Evolutionary conservation across 2,888 invertebrate genomes (phyloP), one percentile per base, ranked within the genome.

Genomic region (Epiblema foenella): DNA sequence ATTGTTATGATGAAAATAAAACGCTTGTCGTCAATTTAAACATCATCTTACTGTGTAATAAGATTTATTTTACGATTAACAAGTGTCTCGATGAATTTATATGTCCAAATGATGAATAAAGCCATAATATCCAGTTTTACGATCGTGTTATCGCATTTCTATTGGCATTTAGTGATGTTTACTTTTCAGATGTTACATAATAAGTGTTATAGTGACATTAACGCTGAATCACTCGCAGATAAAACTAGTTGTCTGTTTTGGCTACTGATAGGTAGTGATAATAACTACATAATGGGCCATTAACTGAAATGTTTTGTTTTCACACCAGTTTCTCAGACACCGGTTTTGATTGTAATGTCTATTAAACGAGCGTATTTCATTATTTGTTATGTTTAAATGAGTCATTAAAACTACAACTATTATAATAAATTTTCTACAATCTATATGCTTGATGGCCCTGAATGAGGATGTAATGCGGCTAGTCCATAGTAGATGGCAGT

Each of bases 1-100:
- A 93, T 93, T 93, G 93, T 93, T 93, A 93, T 93, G 92, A 91
- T 87, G 91, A 92, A 92, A 93, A 93, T 93, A 93, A 93, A 93
- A 93, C 93, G 92, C 91, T 92, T 92, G 93, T 92, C 93, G 89
- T 93, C 93, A 92, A 93, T 93, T 93, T 93, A 91, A 93, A 93
- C 91, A 91, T 91, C 86, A 93, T 91, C 93, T 93, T 88, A 93
- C 87, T 89, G 87, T 88, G 90, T 89, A 91, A 91, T 93, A 93
- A 93, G 93, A 92, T 93, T 93, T 93, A 93, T 93, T 93, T 93
- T 93, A 93, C 85, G 92, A 92, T 92, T 93, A 92, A 93, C 91
- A 93, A 93, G 90, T 90, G 90, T 90, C 91, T 90, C 92, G 93
- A 93, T 93, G 93, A 93, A 93, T 93, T 93, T 91, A 91, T 93